Conservation (phyloP, 2,797 vertebrate species). For the Clarias platycephalus region DNA sequence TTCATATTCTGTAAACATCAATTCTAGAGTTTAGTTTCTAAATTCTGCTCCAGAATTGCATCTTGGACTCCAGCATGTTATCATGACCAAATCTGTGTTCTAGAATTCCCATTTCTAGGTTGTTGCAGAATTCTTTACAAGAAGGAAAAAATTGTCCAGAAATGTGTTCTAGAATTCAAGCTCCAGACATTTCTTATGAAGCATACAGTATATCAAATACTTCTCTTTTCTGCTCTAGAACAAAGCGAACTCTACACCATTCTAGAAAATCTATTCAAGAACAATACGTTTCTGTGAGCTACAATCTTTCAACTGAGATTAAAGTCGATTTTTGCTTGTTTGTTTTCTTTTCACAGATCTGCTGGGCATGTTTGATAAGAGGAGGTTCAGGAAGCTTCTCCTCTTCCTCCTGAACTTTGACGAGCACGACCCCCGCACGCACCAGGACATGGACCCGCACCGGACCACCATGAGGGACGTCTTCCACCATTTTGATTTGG, state of each 20-base stretch:
- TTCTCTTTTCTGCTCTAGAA: neutral
- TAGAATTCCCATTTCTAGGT: neutral
- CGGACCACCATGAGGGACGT: conserved; percentile 71
- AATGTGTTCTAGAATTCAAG: neutral
- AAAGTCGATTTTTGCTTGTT: neutral
- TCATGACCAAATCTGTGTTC: neutral
- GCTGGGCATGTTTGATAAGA: conserved; percentile 83
- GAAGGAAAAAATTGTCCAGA: neutral
- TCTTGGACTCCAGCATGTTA: neutral
- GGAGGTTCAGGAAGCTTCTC: conserved; percentile 76
- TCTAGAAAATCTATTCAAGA: neutral
- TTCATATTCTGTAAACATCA: neutral
- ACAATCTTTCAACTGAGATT: neutral
- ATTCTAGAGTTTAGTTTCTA: neutral
- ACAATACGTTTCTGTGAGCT: neutral
- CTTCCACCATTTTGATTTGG: conserved; percentile 75
- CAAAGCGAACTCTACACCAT: neutral
- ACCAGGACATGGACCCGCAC: conserved; percentile 72
- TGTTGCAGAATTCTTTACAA: neutral
- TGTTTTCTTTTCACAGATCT: conserved; percentile 64
- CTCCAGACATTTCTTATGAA: neutral
- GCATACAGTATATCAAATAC: too few species aligned
- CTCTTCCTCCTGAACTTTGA: conserved; percentile 74
- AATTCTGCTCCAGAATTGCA: neutral
- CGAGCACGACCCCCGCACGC: conserved; percentile 65